Evolutionary conservation across 2,888 invertebrate genomes (phyloP).

Genomic region (Drosophila diplacantha): DNA sequence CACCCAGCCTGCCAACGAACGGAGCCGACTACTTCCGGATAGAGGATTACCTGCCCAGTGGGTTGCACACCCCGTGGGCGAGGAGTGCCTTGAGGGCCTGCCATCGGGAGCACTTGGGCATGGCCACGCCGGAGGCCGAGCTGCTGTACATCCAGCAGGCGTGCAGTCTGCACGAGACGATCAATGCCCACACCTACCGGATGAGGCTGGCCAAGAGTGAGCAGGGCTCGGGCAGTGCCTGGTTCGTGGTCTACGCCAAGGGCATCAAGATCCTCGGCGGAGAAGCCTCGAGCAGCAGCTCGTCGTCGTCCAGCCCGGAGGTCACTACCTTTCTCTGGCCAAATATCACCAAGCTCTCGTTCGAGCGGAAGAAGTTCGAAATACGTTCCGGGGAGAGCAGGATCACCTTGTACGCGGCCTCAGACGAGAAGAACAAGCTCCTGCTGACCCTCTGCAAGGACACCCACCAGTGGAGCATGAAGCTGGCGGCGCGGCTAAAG

Average conservation of each 20-base stretch:
- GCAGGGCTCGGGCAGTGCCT: constrained; percentile 86
- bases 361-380: constrained; percentile 98
- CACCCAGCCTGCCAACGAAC: constrained; percentile 11
- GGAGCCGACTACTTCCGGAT: constrained; percentile 84
- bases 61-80: constrained; percentile 80
- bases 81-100: constrained; percentile 82
- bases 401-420: constrained; percentile 92
- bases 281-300: constrained; percentile 39
- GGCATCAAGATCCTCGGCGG: constrained; percentile 90
- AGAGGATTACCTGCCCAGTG: constrained; percentile 89
- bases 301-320: background rate
- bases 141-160: constrained; percentile 93
- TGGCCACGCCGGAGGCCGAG: constrained; percentile 89
- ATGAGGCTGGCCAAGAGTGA: constrained; percentile 88
- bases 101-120: constrained; percentile 88
- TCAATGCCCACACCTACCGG: constrained; percentile 93
- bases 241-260: constrained; percentile 93
- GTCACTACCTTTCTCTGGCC: constrained; percentile 93
- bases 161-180: constrained; percentile 88
- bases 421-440: constrained; percentile 96
- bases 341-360: constrained; percentile 95
- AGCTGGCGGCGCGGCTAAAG: constrained; percentile 89
- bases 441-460: constrained; percentile 91
- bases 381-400: constrained; percentile 93
- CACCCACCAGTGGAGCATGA: constrained; percentile 97